Percentiles rank a stretch among this genome's conserved stretches.
These are phyloP conservation scores for Aulostomus chinensis DNA, from an alignment of 2,797 vertebrate genomes.

Conservation along the genomic window DNA sequence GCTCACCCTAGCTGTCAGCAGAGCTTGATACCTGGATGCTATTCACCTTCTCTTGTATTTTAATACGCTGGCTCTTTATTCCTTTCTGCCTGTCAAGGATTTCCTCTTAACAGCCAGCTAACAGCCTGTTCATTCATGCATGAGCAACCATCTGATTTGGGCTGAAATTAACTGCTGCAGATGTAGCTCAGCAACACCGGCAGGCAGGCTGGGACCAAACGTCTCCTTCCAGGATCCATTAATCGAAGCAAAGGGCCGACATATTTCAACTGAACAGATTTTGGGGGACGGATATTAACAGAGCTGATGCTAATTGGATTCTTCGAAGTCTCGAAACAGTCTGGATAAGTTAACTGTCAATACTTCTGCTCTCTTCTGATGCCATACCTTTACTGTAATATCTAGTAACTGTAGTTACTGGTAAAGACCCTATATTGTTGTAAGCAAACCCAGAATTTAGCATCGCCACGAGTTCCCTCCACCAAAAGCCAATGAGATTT, in stretches of 20 bases:
- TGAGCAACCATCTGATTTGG: constrained; percentile 51
- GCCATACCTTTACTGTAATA: too few relatives aligned
- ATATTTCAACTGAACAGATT: constrained; percentile 2
- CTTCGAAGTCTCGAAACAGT: too few relatives aligned
- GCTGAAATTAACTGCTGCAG: constrained; percentile 49
- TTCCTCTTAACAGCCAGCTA: constrained; percentile 36
- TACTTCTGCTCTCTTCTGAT: too few relatives aligned
- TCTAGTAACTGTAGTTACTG: too few relatives aligned
- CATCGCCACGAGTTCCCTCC: too few relatives aligned
- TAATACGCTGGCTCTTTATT: constrained; percentile 4
- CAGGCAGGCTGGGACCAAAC: constrained; percentile 25
- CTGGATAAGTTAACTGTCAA: too few relatives aligned
- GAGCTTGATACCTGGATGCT: too few relatives aligned
- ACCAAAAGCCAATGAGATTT: too few relatives aligned
- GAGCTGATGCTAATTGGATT: neutral
- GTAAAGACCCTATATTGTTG: too few relatives aligned
- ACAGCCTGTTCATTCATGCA: constrained; percentile 38
- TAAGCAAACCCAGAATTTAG: too few relatives aligned
- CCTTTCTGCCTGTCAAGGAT: constrained; percentile 26
- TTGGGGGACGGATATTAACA: neutral
- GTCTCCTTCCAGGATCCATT: constrained; percentile 17
- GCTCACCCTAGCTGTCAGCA: too few relatives aligned
- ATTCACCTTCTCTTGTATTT: constrained; percentile 9
- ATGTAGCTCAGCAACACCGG: constrained; percentile 16
- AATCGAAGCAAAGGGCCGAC: neutral